Evolutionary conservation across 2,113 vertebrate genomes (phyloP).

Genomic region (Semnornis frantzii): DNA sequence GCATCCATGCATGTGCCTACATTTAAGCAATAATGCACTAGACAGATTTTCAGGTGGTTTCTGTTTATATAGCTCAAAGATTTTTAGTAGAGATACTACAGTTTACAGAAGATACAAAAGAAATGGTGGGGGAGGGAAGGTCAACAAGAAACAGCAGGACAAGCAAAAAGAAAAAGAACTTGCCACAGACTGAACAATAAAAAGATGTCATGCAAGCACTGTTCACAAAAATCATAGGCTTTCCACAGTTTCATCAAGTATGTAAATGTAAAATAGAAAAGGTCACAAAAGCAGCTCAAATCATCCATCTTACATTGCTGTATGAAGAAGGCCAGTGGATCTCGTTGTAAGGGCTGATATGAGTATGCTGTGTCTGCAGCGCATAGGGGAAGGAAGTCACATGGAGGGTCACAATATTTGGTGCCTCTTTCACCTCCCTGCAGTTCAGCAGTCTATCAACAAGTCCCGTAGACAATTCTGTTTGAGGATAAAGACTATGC

Average conservation of each 20-base stretch:
- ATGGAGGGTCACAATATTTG: conserved; percentile 93
- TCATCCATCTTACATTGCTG: conserved; percentile 82
- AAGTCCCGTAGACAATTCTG: conserved; percentile 80
- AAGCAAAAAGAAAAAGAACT: not conserved
- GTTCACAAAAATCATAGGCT: not conserved
- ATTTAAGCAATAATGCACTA: not conserved
- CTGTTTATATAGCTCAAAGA: not conserved
- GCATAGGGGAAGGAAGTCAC: conserved; percentile 96
- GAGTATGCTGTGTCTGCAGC: conserved; percentile 93
- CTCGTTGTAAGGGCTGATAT: conserved; percentile 95
- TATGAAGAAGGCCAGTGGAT: conserved; percentile 92
- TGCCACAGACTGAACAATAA: not conserved
- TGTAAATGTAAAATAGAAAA: not conserved
- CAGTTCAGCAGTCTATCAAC: conserved; percentile 94
- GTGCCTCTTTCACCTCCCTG: conserved; percentile 88
- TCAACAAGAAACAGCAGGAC: not conserved
- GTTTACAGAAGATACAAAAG: not conserved
- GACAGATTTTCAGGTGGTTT: not conserved
- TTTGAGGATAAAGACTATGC: conserved; percentile 76
- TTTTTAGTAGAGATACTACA: not conserved
- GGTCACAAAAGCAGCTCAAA: conserved; percentile 7
- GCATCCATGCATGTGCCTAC: not conserved
- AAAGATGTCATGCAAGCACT: not conserved
- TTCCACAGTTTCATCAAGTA: not conserved
- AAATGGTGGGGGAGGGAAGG: not conserved